Conservation (phyloP, 64 coral and sea anemone species). For the Montipora foliosa region DNA sequence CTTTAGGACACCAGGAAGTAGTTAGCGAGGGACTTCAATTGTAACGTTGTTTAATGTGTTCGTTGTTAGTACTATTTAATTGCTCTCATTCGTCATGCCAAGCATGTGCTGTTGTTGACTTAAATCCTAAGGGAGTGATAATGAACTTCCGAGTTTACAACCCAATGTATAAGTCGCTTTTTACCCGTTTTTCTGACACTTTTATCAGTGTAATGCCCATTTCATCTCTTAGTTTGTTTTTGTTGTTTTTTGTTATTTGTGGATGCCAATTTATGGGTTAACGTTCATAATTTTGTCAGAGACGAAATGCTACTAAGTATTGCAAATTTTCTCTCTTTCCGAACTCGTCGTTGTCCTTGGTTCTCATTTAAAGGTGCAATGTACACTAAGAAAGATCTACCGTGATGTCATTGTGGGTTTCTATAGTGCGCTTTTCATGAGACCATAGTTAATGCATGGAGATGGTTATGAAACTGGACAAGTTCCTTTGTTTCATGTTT, state of each 20-base stretch:
- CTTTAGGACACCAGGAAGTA: not conserved
- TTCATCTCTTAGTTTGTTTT: not conserved
- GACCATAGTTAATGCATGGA: no score
- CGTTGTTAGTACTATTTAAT: not conserved
- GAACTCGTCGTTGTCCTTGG: not conserved
- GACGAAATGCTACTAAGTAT: not conserved
- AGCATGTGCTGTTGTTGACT: not conserved
- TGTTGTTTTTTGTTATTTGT: not conserved
- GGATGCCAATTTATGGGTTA: not conserved
- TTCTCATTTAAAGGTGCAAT: not conserved
- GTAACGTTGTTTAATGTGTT: not conserved
- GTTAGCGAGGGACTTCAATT: not conserved
- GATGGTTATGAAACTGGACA: no score
- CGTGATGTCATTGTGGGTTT: no score
- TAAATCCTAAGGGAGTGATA: not conserved
- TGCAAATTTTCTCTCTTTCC: not conserved
- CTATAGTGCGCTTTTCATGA: not conserved
- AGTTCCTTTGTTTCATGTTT: no score
- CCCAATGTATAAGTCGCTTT: not conserved
- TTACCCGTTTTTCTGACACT: not conserved
- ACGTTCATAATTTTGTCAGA: not conserved
- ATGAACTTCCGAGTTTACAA: not conserved
- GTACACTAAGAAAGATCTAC: not conserved
- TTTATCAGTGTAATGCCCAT: not conserved
- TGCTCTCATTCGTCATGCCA: slow-evolving; percentile 35